Evolutionary conservation across 2,888 invertebrate species (phyloP).

Genomic region (Drosophila paramelanica): DNA sequence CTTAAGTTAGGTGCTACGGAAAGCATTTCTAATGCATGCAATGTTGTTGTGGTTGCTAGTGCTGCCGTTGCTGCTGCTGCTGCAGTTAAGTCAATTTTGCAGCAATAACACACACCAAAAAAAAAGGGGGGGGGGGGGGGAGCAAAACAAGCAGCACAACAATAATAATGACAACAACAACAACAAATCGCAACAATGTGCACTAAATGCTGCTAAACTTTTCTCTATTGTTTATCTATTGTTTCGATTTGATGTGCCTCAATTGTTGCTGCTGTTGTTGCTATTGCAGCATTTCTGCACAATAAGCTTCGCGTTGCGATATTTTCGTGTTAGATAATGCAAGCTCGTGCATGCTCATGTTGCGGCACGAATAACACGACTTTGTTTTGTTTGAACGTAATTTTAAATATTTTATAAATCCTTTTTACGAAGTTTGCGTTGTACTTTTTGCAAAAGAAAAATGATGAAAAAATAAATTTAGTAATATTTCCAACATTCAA

Average conservation of each 20-base stretch:
- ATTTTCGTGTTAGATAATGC: background rate
- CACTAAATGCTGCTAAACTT: constrained; percentile 75
- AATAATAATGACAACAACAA: constrained; percentile 36
- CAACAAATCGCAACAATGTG: constrained; percentile 64
- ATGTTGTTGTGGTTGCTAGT: constrained; percentile 50
- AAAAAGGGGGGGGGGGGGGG: constrained; percentile 28
- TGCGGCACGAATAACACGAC: constrained; percentile 4
- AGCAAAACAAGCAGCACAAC: constrained; percentile 19
- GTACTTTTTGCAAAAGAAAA: too few species aligned
- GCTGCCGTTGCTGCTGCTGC: constrained; percentile 40
- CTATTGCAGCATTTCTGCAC: too few species aligned
- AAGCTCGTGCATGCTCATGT: background rate
- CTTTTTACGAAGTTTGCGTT: too few species aligned
- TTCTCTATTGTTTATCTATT: constrained; percentile 16
- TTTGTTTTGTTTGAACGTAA: too few species aligned
- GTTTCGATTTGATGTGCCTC: constrained; percentile 35
- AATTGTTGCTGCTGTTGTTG: constrained; percentile 11
- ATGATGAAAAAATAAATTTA: too few species aligned
- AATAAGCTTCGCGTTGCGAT: background rate
- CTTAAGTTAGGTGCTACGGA: constrained; percentile 52
- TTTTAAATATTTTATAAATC: too few species aligned
- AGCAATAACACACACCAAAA: constrained; percentile 42
- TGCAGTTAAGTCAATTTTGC: constrained; percentile 72
- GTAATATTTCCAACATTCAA: too few species aligned
- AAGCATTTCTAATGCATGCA: constrained; percentile 73